Percentiles rank a stretch among this genome's conserved stretches.
phyloP scores from a whole-genome alignment of 2,888 invertebrate species.

The Parnassius apollo region DNA sequence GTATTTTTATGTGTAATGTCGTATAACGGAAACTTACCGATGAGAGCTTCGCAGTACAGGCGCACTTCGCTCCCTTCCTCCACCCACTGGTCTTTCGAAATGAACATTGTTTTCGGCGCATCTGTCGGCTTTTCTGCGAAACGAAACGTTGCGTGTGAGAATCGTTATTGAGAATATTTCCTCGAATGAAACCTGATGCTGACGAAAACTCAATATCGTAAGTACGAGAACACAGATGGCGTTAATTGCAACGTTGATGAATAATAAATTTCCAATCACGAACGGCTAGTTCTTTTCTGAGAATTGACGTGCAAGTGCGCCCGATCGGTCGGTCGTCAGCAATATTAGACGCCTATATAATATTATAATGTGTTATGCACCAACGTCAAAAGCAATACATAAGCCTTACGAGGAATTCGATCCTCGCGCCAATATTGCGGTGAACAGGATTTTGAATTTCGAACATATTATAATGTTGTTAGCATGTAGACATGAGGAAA shows the following conservation, averaged over 20 bases:
- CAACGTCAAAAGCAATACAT: constrained; percentile 3
- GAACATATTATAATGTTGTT: background rate
- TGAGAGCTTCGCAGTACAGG: constrained; percentile 89
- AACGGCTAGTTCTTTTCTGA: constrained; percentile 12
- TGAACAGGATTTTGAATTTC: constrained; percentile 12
- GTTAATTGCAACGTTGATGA: constrained; percentile 16
- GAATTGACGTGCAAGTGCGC: constrained; percentile 20
- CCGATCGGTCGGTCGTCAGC: constrained; percentile 13
- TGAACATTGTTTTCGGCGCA: constrained; percentile 84
- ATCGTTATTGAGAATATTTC: constrained; percentile 18
- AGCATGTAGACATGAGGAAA: background rate
- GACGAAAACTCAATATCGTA: background rate
- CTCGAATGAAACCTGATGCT: constrained; percentile 28
- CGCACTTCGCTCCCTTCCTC: constrained; percentile 83
- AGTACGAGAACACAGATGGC: constrained; percentile 13
- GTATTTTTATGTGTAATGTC: constrained; percentile 18
- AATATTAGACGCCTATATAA: constrained; percentile 12
- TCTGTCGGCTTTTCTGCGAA: constrained; percentile 83
- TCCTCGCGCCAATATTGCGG: constrained; percentile 19
- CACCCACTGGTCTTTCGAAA: constrained; percentile 83
- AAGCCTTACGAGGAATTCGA: constrained; percentile 21
- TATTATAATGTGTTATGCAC: constrained; percentile 5
- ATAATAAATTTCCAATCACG: constrained; percentile 21
- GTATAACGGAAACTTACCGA: constrained; percentile 77
- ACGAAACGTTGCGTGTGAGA: constrained; percentile 26